Base-by-base conservation (phyloP, 2,797 vertebrate species). In the Todus mexicanus region DNA sequence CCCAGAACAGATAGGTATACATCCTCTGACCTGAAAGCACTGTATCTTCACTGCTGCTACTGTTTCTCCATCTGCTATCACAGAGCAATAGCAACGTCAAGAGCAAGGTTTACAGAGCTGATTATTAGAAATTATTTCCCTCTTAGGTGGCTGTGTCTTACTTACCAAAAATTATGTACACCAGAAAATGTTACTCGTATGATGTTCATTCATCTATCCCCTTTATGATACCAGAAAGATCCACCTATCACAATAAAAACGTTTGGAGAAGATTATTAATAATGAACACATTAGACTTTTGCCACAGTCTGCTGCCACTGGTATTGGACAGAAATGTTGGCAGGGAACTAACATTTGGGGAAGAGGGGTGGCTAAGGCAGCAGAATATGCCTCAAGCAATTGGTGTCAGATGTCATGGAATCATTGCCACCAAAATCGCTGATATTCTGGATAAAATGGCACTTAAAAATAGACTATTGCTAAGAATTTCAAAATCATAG, bases 11-110 rank as follows among this genome's bases (percentile, higher is more conserved):
- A 11, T 4, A 57, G 17, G 22, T 38, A 20, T 38, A 38, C 11
- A n/a, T 19, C 21, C 79, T 33, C 48, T 73, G 31, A 68, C 57
- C 35, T 50, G 29, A 53, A 71, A 71, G 5, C 19, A 18, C 29
- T 68, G 10, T n/a, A 48, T 25, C 54, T 92, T 92, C 47, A 42
- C 21, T 75, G 26, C 16, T 13, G 9, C 57, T 84, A 26, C 26
- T 56, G 13, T 35, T 84, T 79, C n/a, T 92, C 80, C 57, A 21
- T 64, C 50, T 88, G n/a, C n/a, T 91, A 19, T 35, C 29, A 64
- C 19, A 78, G 13, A 65, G 8, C 16, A 81, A 31, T 11, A 74
- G 16, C 26, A 85, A 45, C 5, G 18, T 69, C 45, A 68, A 7
- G 6, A 81, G 15, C 23, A 86, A 88, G n/a, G n/a, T 59, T 61